Evolutionary conservation across 2,113 vertebrate species (phyloP), one percentile per base, ranked within the genome.

Genomic region (Pseudorhombus dupliciocellatus): DNA sequence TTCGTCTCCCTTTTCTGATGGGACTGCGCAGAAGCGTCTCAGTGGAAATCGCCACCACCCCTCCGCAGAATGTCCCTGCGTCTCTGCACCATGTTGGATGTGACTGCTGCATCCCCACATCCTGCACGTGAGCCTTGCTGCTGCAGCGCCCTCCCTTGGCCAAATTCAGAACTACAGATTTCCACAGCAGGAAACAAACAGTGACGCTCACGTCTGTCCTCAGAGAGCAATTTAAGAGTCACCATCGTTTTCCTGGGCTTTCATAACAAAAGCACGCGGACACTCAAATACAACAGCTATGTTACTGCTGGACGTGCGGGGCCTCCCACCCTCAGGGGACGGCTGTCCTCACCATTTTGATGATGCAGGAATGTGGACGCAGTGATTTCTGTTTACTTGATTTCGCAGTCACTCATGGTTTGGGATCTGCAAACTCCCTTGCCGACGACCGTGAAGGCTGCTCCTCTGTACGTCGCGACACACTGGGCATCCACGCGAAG

Each of bases 401-500:
- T 97, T 66, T 94, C 92, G 0, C 94, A 94, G 82, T 95, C 92
- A 73, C 84, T 87, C 96, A 98, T 94, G 73, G 96, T 96, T 75
- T 94, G 94, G 77, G 95, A 94, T 86, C 83, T 93, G 87, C 96
- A 97, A 14, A 96, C 88, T 18, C 97, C 97, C 77, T 95, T 98
- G 21, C 94, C 94, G 24, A 88, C 85, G 46, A 98, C 93, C 87
- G 96, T 93, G 74, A 98, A 96, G 1, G 95, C 91, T 6, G 87
- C 87, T 10, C 95, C 96, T 83, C 93, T 97, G 86, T 98, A 98
- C 0, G 92, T 96, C 56, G 96, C 97, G 66, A 97, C 92, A 77
- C 94, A 95, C n/a, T 94, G 88, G n/a, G 80, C 75, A 61, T 95
- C 91, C 3, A 96, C 97, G 57, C 73, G 87, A 46, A 98, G 93